These are phyloP conservation scores for Sarcophilus harrisii DNA, from an alignment of 2,797 vertebrate genomes.

Conservation along the genomic window DNA sequence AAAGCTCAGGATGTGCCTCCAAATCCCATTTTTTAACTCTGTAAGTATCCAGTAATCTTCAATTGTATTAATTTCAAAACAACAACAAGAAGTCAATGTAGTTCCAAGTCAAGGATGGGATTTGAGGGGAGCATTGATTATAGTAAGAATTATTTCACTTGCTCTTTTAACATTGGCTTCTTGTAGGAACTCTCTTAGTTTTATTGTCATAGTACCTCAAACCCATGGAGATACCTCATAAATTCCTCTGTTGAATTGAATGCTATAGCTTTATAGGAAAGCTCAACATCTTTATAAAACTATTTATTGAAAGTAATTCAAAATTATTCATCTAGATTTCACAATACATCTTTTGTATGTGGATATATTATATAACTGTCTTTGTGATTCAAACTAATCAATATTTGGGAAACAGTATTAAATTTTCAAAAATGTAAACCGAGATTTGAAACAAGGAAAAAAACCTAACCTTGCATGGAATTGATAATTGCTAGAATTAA, in stretches of 20 bases:
- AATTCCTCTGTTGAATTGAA: background rate
- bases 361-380: background rate
- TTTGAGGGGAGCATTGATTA: background rate
- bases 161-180: background rate
- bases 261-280: background rate
- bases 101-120: background rate
- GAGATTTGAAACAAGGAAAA: slow-evolving; percentile 71
- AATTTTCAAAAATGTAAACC: slow-evolving; percentile 60
- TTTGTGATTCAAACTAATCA: slow-evolving; percentile 46
- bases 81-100: background rate
- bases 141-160: background rate
- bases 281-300: slow-evolving; percentile 7
- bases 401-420: slow-evolving; percentile 55
- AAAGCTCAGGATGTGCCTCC: background rate
- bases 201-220: background rate
- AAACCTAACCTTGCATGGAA: slow-evolving; percentile 71
- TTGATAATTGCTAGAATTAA: slow-evolving; percentile 77
- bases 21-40: background rate
- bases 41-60: background rate
- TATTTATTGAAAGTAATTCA: slow-evolving; percentile 42
- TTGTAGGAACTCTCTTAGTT: background rate
- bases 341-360: slow-evolving; percentile 18
- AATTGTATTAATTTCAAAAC: background rate
- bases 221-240: background rate
- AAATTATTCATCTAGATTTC: slow-evolving; percentile 29